These are phyloP conservation scores for Varanus salvator DNA, from an alignment of 2,113 vertebrate species.

Conservation along the genomic window DNA sequence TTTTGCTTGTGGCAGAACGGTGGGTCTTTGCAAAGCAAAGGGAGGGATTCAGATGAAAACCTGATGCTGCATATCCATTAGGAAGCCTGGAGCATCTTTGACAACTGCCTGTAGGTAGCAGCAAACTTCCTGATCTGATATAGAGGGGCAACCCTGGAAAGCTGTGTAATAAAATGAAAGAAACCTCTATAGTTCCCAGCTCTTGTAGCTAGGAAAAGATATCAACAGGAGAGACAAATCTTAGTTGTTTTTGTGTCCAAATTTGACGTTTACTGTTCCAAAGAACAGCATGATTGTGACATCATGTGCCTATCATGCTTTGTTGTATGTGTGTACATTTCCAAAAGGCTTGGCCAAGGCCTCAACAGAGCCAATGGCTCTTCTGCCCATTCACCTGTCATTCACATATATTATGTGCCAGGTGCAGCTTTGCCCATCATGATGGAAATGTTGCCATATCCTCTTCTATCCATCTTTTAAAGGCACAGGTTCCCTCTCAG, in stretches of 20 bases:
- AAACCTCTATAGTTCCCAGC: background rate
- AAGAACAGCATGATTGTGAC: background rate
- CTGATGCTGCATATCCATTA: background rate
- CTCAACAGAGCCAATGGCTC: background rate
- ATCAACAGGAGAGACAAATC: background rate
- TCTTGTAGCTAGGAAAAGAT: background rate
- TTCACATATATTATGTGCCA: background rate
- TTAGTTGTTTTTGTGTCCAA: background rate
- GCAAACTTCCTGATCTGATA: background rate
- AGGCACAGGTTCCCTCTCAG: background rate
- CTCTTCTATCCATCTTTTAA: background rate
- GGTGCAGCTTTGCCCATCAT: background rate
- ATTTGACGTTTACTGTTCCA: background rate
- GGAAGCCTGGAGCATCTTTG: slow-evolving; percentile 26
- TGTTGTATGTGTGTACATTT: background rate
- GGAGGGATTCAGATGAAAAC: slow-evolving; percentile 12
- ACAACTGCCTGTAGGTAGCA: background rate
- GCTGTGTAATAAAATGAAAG: background rate
- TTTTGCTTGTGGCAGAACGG: background rate
- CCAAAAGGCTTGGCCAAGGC: background rate
- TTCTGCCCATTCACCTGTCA: background rate
- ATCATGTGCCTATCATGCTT: background rate
- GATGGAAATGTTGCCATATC: background rate
- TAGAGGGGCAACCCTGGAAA: background rate
- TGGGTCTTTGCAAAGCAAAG: background rate